Evolutionary conservation across 2,888 invertebrate genomes (phyloP).

Genomic region (Tipula confusa): DNA sequence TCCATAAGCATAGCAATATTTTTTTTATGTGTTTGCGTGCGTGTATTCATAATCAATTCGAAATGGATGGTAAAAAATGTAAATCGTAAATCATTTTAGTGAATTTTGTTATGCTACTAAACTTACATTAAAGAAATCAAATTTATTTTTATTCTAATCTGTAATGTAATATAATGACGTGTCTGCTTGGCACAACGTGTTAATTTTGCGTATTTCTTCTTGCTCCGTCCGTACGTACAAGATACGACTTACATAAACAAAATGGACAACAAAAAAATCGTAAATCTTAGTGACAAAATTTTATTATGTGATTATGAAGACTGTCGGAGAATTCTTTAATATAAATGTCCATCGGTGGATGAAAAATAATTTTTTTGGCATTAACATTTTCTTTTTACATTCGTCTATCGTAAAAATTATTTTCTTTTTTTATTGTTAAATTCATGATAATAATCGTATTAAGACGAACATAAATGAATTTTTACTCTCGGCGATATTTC

Average conservation of each 20-base stretch:
- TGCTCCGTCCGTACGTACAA: not conserved
- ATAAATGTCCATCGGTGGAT: not conserved
- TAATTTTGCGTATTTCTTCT: not conserved
- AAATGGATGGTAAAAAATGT: not conserved
- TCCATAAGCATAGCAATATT: not conserved
- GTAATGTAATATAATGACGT: not conserved
- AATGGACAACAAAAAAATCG: not conserved
- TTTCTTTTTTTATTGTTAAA: not conserved
- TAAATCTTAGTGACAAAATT: conserved; percentile 4
- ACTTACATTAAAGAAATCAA: not conserved
- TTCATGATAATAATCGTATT: not conserved
- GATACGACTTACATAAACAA: not conserved
- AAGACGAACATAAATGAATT: not conserved
- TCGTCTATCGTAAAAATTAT: not conserved
- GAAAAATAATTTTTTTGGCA: not conserved
- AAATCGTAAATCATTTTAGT: not conserved
- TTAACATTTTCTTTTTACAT: not conserved
- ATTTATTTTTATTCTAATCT: not conserved
- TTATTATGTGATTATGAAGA: not conserved
- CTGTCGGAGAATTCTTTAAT: not conserved
- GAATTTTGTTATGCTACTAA: not conserved
- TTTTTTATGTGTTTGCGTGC: not conserved
- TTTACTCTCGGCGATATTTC: not conserved
- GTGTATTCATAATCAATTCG: conserved; percentile 4
- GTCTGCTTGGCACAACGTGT: not conserved